Percentiles rank a stretch among this genome's conserved stretches.
These are phyloP conservation scores for Thamnaconus septentrionalis DNA, from an alignment of 2,113 vertebrate genomes.

Conservation along the genomic window DNA sequence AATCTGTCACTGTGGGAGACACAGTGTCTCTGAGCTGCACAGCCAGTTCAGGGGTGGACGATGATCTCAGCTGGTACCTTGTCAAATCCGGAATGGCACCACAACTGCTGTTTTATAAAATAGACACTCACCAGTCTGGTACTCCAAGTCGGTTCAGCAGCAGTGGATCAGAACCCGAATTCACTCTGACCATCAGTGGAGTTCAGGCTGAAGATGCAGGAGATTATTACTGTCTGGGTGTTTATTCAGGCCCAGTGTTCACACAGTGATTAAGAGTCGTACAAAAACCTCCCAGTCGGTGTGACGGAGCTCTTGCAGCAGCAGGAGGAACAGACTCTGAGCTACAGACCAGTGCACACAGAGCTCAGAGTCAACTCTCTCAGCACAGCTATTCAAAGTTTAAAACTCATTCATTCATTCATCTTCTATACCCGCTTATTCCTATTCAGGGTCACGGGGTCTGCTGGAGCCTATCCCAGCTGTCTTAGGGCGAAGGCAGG, in stretches of 20 bases:
- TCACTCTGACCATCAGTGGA: conserved; percentile 27
- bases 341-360: conserved; percentile 16
- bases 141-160: conserved; percentile 43
- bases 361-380: not conserved
- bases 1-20: conserved; percentile 18
- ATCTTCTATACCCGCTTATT: too few species aligned
- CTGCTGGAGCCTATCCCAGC: too few species aligned
- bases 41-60: conserved; percentile 7
- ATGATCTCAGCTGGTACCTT: conserved; percentile 48
- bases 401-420: too few species aligned
- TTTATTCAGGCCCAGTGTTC: rapidly evolving
- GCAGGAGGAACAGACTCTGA: conserved; percentile 19
- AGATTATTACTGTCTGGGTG: conserved; percentile 48
- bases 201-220: conserved; percentile 4
- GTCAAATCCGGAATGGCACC: conserved; percentile 57
- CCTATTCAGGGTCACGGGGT: too few species aligned
- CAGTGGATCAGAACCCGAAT: conserved; percentile 12
- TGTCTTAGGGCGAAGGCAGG: too few species aligned
- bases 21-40: conserved; percentile 29
- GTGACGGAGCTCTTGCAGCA: conserved; percentile 5
- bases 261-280: conserved; percentile 49
- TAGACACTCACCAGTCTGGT: not conserved
- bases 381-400: not conserved
- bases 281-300: conserved; percentile 59
- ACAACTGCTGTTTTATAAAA: conserved; percentile 36